Evolutionary conservation across 2,113 vertebrate genomes (phyloP), one percentile per base, ranked within the genome.

Genomic region (Mungos mungo): DNA sequence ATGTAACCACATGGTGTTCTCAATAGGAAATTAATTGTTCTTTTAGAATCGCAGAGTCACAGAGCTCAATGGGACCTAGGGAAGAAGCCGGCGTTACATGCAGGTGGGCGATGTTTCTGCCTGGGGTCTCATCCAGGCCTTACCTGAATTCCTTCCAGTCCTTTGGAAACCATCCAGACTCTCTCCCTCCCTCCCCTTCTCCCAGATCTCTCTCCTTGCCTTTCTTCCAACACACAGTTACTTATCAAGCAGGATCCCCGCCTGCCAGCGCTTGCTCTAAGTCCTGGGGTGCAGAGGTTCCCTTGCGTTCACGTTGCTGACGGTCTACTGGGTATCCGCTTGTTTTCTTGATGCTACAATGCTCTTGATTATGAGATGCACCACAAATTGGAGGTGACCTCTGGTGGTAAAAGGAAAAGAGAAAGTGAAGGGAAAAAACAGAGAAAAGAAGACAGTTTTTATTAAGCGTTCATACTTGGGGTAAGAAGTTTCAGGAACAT

Each of bases 401-500:
- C 41, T 50, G 86, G 77, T 25, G 33, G 7, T 68, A 54, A 38
- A 52, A 19, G 66, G 7, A 71, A 85, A 21, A 9, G 52, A 80
- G 65, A 68, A 12, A 19, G 29, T 18, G 33, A 87, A 76, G 45
- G 27, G 60, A 91, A 50, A 52, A 74, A 60, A 6, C 7, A 86
- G 65, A 79, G 19, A 23, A 71, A 87, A 31, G 12, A 45, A 81
- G 52, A 69, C 7, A 38, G 21, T 50, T 23, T 33, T 35, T 54
- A 85, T 45, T 74, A 57, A 89, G 41, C 69, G 8, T 82, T 11
- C 1, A 21, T 18, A 29, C 27, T 82, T 90, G 29, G 41, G 47
- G 23, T 66, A 29, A n/a, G 69, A 94, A 31, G 25, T 86, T 90
- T 96, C 60, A 88, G 84, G 86, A 97, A 65, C 50, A 41, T 25